Evolutionary conservation across 1,140 invertebrate species (phyloP), one percentile per base, ranked within the genome.

Genomic region (Dendrolimus kikuchii): DNA sequence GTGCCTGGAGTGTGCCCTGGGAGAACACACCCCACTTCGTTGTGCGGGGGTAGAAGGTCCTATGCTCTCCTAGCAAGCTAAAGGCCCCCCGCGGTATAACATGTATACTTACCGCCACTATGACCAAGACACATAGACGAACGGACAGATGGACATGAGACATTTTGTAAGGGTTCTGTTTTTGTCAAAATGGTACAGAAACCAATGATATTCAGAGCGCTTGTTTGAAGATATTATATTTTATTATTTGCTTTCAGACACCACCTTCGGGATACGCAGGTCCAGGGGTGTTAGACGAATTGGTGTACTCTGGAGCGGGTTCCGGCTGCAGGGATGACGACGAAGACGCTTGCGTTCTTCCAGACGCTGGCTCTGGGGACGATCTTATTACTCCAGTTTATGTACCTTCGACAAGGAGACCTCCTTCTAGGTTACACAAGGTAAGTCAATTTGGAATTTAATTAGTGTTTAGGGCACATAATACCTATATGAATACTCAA

Each of bases 371-470:
- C 41, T 93, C 93, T 50, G 94, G 94, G 69, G 95, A 96, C 77
- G 95, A 97, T 74, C 89, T 98, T 8, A 96, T 98, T 50, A 98
- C 96, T 0, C 96, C 96, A 0, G 95, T 97, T 0, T 97, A 96
- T 82, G 93, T 95, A 7, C 94, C 95, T 10, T 92, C 94, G 5
- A 95, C 95, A 36, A 90, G 91, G 59, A 90, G 92, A 54, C 92
- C 94, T 10, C 90, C 91, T 55, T 89, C 88, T 46, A 91, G 89
- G 64, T 71, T 78, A 50, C 66, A 76, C 42, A 85, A 85, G 66
- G 78, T 76, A 44, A 23, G 6, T 40, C 9, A 47, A 49, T 49
- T 49, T 3, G 5, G 7, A 47, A 49, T 8, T 49, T 4, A 49
- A 38, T 2, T 49, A 38, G 5, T 7, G 5, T 49, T 6, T 49